phyloP scores from a whole-genome alignment of 2,797 vertebrate species.

The Fundulus diaphanus region DNA sequence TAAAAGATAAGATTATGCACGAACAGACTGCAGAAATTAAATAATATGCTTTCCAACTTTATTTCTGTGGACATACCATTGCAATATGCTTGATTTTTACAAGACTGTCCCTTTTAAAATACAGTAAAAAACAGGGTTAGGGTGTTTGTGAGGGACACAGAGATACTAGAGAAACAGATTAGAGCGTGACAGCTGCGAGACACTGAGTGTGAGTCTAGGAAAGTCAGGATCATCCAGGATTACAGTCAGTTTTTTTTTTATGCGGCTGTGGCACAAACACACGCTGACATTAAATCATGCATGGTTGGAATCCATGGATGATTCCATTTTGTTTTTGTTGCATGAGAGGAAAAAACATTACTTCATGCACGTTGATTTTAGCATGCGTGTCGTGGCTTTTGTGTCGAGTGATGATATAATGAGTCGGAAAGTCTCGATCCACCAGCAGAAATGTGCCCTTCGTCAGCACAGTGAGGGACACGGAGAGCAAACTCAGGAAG shows the following conservation, averaged over 20 bases:
- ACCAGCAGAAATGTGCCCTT: conserved; percentile 46
- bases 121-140: conserved; percentile 14
- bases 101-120: conserved; percentile 22
- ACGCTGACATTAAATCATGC: conserved; percentile 24
- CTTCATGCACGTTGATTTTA: conserved; percentile 33
- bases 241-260: conserved; percentile 72
- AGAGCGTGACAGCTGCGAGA: conserved; percentile 82
- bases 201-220: conserved; percentile 79
- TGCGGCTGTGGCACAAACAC: conserved; percentile 70
- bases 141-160: conserved; percentile 42
- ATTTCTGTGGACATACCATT: conserved; percentile 19
- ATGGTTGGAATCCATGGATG: conserved; percentile 12
- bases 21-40: conserved; percentile 50
- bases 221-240: conserved; percentile 85
- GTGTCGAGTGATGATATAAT: conserved; percentile 51
- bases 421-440: conserved; percentile 36
- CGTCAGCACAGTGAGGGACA: conserved; percentile 34
- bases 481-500: conserved; percentile 27
- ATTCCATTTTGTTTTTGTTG: conserved; percentile 24
- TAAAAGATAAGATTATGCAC: conserved; percentile 27
- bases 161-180: conserved; percentile 70
- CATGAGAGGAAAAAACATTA: conserved; percentile 18
- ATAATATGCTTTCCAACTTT: conserved; percentile 5
- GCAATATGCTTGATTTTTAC: conserved; percentile 19
- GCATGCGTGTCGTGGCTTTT: not conserved